These are phyloP conservation scores for Neodon shergylaensis DNA, from an alignment of 2,113 vertebrate species.

Conservation along the genomic window DNA sequence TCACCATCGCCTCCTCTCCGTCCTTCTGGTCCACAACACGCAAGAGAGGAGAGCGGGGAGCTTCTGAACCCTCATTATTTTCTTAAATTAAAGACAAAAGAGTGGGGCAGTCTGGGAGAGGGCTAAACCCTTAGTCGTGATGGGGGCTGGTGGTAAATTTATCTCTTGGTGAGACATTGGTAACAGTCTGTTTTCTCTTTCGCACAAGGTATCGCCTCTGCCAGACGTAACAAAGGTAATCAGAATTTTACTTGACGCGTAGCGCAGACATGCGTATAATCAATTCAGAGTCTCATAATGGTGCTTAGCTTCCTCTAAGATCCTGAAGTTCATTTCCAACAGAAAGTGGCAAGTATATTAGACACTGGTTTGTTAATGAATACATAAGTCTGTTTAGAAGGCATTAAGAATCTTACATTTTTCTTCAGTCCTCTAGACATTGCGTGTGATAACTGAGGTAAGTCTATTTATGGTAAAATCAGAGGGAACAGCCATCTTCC, in stretches of 20 bases:
- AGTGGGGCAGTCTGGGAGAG: not conserved
- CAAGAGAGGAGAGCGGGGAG: not conserved
- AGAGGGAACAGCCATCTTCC: not conserved
- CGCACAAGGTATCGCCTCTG: not conserved
- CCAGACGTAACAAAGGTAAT: conserved; percentile 42
- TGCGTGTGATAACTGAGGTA: conserved; percentile 40
- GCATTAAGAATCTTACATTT: conserved; percentile 49
- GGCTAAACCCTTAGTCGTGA: not conserved
- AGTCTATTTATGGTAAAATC: not conserved
- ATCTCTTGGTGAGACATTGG: not conserved
- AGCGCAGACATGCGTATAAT: not conserved
- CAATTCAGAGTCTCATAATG: not conserved
- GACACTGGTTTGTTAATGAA: not conserved
- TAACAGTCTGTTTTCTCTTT: not conserved
- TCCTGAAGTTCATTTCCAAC: conserved; percentile 23
- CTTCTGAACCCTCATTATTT: not conserved
- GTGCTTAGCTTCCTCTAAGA: conserved; percentile 59
- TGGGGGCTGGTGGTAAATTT: not conserved
- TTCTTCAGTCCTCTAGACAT: conserved; percentile 32
- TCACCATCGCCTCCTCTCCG: not conserved
- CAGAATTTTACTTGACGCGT: not conserved
- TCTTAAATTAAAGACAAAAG: conserved; percentile 10
- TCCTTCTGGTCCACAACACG: not conserved
- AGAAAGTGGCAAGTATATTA: conserved; percentile 72
- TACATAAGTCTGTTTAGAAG: not conserved